These are phyloP conservation scores for Drosophila nebulosa DNA, from an alignment of 1,140 invertebrate species.

Conservation along the genomic window DNA sequence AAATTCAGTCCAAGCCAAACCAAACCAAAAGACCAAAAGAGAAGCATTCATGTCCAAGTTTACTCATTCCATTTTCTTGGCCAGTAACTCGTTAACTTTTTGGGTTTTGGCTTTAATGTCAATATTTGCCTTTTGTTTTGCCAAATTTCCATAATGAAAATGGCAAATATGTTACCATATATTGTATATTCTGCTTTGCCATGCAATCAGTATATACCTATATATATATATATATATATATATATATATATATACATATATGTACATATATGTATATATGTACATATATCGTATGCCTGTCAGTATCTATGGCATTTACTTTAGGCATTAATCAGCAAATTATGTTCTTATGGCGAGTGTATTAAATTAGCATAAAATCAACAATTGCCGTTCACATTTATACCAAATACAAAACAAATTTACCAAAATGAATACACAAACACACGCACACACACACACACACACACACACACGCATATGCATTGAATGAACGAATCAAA, in stretches of 20 bases:
- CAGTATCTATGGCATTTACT: conserved; percentile 42
- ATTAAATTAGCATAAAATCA: conserved; percentile 75
- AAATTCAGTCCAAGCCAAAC: not conserved
- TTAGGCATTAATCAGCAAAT: conserved; percentile 64
- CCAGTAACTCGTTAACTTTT: conserved; percentile 56
- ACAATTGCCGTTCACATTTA: conserved; percentile 25
- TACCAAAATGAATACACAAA: conserved; percentile 44
- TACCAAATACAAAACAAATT: conserved; percentile 62
- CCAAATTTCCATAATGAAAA: conserved; percentile 70
- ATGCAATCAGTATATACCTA: not conserved
- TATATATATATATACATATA: not conserved
- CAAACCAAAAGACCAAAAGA: not conserved
- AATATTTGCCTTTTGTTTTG: conserved; percentile 33
- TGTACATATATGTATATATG: not conserved
- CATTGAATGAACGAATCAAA: conserved; percentile 4
- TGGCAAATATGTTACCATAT: conserved; percentile 46
- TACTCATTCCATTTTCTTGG: conserved; percentile 10
- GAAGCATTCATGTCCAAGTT: conserved; percentile 35
- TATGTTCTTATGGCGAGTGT: conserved; percentile 67
- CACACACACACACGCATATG: not conserved
- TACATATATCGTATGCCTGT: not conserved
- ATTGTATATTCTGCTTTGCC: not conserved
- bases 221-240: not conserved
- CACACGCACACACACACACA: conserved; percentile 38
- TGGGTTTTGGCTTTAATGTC: conserved; percentile 29